phyloP scores from a whole-genome alignment of 2,888 invertebrate species.

The Syrphus vitripennis region DNA sequence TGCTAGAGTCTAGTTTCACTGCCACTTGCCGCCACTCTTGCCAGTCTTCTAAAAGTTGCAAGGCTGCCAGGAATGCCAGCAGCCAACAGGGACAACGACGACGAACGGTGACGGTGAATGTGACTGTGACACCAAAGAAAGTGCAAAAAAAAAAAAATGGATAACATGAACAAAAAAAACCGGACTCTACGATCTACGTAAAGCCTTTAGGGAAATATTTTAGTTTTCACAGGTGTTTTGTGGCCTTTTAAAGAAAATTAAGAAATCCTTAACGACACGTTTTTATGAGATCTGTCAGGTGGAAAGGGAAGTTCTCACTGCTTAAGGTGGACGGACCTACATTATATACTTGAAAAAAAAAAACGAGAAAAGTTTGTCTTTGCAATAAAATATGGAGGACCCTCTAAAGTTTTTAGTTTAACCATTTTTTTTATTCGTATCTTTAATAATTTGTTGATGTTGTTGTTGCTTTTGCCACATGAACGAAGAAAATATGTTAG shows the following conservation, averaged over 20 bases:
- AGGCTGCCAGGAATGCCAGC: constrained; percentile 7
- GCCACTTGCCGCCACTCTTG: too few species aligned
- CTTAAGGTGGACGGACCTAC: constrained; percentile 28
- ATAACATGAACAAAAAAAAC: constrained; percentile 8
- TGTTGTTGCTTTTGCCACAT: constrained; percentile 18
- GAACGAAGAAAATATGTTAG: constrained; percentile 29
- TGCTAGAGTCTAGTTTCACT: constrained; percentile 35
- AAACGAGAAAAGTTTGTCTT: constrained; percentile 34
- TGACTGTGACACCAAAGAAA: background rate
- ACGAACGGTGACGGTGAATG: background rate
- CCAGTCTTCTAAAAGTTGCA: constrained; percentile 35
- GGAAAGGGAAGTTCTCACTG: constrained; percentile 23
- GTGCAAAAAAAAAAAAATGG: constrained; percentile 1
- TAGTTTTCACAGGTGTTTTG: constrained; percentile 71
- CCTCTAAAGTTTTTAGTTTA: constrained; percentile 17
- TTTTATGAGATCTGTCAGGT: constrained; percentile 66
- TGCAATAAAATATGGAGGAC: constrained; percentile 25
- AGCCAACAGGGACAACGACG: constrained; percentile 4
- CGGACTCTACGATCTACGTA: constrained; percentile 35
- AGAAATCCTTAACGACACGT: constrained; percentile 71
- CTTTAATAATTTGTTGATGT: constrained; percentile 13
- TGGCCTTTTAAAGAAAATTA: constrained; percentile 72
- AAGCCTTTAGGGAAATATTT: constrained; percentile 70
- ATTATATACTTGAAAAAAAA: background rate
- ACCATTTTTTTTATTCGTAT: background rate